A percentile compares a stretch with the other conserved stretches of the same genome.
Conservation (phyloP, 2,888 invertebrate genomes). For the Pyrgus malvae region DNA sequence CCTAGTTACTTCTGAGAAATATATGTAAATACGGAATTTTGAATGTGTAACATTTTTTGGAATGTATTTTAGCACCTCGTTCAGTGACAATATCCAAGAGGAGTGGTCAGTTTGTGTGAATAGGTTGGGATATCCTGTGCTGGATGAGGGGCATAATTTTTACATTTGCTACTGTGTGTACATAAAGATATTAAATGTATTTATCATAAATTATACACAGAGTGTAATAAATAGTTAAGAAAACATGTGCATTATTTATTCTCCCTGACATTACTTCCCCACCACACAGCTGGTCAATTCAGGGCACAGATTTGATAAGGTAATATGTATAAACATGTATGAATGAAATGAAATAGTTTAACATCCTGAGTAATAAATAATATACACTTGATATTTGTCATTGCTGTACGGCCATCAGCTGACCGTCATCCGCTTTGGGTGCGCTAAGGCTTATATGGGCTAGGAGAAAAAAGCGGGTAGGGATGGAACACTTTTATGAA, state of each 20-base stretch:
- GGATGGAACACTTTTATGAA: background rate
- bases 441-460: too few relatives aligned
- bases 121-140: slow-evolving; percentile 20
- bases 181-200: slow-evolving; percentile 77
- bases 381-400: too few relatives aligned
- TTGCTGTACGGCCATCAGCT: too few relatives aligned
- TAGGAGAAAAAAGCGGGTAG: too few relatives aligned
- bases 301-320: too few relatives aligned
- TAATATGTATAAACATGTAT: too few relatives aligned
- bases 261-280: background rate
- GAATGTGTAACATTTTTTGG: slow-evolving; percentile 53
- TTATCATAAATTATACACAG: slow-evolving; percentile 76
- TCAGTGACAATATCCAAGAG: slow-evolving; percentile 27
- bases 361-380: too few relatives aligned
- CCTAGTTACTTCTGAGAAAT: slow-evolving; percentile 30
- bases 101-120: background rate
- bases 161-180: slow-evolving; percentile 78
- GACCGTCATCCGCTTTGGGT: too few relatives aligned
- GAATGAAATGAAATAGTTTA: too few relatives aligned
- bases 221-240: slow-evolving; percentile 78
- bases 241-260: slow-evolving; percentile 36
- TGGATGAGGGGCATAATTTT: slow-evolving; percentile 44
- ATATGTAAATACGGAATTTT: slow-evolving; percentile 68
- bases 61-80: slow-evolving; percentile 47
- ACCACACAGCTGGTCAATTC: too few relatives aligned